A percentile compares a stretch with the other conserved stretches of the same genome.
Conservation (phyloP, 2,888 invertebrate species). For the Tipula confusa region DNA sequence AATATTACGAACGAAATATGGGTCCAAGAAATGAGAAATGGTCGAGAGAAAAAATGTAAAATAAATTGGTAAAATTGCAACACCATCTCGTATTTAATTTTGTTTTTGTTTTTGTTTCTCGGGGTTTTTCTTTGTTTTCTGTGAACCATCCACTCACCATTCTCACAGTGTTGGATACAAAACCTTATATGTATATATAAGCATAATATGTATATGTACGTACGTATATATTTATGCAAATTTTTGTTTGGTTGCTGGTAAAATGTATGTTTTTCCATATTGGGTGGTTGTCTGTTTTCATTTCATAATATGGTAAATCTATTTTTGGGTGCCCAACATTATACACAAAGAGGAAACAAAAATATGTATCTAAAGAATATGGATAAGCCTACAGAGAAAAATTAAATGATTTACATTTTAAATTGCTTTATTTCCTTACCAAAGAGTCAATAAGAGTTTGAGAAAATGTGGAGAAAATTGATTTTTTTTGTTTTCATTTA, state of each 20-base stretch:
- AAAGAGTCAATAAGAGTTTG: background rate
- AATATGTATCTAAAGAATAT: background rate
- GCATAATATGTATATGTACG: background rate
- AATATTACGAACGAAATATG: background rate
- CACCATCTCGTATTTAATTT: background rate
- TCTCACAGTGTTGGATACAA: background rate
- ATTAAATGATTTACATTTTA: conserved; percentile 25
- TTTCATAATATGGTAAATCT: background rate
- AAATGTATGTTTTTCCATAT: background rate
- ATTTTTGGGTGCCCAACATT: background rate
- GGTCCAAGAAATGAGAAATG: background rate
- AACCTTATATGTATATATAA: background rate
- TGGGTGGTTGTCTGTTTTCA: background rate
- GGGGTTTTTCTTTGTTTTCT: background rate
- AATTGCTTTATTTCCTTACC: background rate
- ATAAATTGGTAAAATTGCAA: background rate
- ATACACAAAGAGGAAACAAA: background rate
- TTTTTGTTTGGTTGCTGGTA: background rate
- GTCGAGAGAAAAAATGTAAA: background rate
- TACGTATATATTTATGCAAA: background rate
- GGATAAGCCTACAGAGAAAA: conserved; percentile 3
- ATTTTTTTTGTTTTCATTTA: background rate
- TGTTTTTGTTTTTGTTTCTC: background rate
- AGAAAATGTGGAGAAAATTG: background rate
- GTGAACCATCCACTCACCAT: background rate